Conservation (phyloP, 2,888 invertebrate species). For the Antheraea assamensis region DNA sequence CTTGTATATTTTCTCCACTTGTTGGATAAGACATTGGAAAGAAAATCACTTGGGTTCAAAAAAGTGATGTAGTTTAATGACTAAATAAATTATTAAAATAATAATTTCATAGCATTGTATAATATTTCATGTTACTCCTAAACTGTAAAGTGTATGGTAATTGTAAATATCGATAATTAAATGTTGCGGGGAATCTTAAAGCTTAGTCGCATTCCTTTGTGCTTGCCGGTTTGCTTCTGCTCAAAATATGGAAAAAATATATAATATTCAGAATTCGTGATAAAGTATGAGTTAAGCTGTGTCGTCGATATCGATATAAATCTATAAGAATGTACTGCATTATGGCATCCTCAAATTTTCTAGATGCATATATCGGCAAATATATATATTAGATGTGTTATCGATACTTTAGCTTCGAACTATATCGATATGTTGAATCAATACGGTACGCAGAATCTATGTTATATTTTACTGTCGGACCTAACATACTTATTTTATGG, state of each 20-base stretch:
- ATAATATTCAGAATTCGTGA: constrained; percentile 6
- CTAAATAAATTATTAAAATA: constrained; percentile 25
- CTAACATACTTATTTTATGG: constrained; percentile 23
- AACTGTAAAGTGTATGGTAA: constrained; percentile 38
- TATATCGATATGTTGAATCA: neutral
- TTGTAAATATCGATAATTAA: constrained; percentile 42
- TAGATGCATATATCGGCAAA: neutral
- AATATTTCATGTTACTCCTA: constrained; percentile 44
- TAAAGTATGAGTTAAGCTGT: constrained; percentile 11
- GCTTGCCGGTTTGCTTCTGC: constrained; percentile 58
- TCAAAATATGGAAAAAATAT: constrained; percentile 12
- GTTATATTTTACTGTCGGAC: constrained; percentile 12
- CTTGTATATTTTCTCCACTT: neutral
- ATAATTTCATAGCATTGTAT: constrained; percentile 43
- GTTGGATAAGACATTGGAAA: neutral
- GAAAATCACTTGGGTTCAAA: neutral
- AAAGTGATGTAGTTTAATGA: no score
- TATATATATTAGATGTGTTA: neutral
- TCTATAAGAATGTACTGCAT: neutral
- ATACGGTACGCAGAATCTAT: constrained; percentile 3
- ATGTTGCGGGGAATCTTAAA: constrained; percentile 32
- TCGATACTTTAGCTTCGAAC: neutral
- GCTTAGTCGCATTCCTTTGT: constrained; percentile 48
- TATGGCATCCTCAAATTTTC: neutral
- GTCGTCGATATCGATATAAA: constrained; percentile 16